Percentiles rank a stretch among this genome's conserved stretches.
Evolutionary conservation across 2,113 vertebrate genomes (phyloP).

Genomic region (Solenodon paradoxus): DNA sequence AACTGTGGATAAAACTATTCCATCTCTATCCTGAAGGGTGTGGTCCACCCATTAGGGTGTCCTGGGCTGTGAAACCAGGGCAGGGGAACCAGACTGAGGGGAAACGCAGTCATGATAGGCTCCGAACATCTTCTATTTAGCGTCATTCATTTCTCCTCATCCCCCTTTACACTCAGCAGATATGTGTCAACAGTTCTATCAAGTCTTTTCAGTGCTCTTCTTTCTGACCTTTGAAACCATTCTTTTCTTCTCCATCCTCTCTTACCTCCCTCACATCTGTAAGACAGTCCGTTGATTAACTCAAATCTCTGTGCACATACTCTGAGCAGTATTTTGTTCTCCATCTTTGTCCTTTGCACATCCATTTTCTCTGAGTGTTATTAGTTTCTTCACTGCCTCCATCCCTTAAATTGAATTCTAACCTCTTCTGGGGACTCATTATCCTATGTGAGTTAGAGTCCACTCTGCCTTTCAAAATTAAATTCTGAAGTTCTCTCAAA

Average conservation of each 20-base stretch:
- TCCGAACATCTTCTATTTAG: background rate
- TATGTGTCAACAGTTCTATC: background rate
- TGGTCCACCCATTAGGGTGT: background rate
- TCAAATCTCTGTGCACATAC: background rate
- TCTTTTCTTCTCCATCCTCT: background rate
- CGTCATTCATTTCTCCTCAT: background rate
- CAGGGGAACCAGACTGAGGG: background rate
- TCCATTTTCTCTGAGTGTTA: background rate
- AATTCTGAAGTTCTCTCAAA: conserved; percentile 5
- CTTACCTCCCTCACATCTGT: background rate
- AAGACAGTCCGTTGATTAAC: background rate
- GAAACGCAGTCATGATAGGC: background rate
- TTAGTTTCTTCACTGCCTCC: background rate
- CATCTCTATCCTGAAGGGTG: too few species aligned
- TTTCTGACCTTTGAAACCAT: background rate
- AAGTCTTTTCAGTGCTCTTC: background rate
- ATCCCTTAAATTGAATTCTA: background rate
- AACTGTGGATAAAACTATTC: background rate
- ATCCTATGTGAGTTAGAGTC: background rate
- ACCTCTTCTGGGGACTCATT: background rate
- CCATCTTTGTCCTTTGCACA: background rate
- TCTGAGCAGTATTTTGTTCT: background rate
- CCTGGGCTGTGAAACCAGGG: background rate
- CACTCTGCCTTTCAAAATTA: background rate
- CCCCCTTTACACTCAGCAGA: background rate